Percentiles rank a stretch among this genome's conserved stretches.
phyloP scores from a whole-genome alignment of 2,113 vertebrate species.

The Mesoclemmys tuberculata region DNA sequence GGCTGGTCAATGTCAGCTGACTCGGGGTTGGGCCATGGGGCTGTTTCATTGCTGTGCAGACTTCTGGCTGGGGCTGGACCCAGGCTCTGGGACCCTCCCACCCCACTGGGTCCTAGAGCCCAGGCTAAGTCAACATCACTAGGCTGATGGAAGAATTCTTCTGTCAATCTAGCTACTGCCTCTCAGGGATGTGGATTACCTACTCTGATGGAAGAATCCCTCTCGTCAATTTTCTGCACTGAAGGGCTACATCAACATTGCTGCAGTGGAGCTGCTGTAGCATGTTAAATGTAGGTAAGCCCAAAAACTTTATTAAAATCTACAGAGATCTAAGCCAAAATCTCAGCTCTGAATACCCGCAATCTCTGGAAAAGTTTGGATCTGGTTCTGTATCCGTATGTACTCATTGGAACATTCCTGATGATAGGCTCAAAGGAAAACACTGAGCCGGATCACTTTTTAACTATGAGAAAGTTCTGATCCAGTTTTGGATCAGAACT shows the following conservation, averaged over 20 bases:
- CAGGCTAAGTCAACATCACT: background rate
- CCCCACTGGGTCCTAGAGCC: background rate
- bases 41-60: background rate
- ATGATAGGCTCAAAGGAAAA: background rate
- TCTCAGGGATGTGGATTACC: background rate
- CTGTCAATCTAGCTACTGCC: too few species aligned
- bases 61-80: background rate
- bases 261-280: background rate
- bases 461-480: background rate
- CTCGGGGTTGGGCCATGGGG: background rate
- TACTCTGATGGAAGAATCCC: background rate
- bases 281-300: background rate
- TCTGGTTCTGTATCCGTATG: background rate
- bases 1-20: too few species aligned
- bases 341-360: background rate
- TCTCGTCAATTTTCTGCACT: background rate
- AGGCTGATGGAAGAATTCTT: background rate
- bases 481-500: accelerated
- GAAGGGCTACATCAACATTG: too few species aligned
- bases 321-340: background rate
- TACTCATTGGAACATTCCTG: background rate
- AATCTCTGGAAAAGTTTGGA: background rate
- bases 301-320: background rate
- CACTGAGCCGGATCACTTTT: accelerated
- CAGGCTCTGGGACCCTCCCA: background rate